Conservation (phyloP, 1,140 invertebrate genomes). For the Drosophila elegans region DNA sequence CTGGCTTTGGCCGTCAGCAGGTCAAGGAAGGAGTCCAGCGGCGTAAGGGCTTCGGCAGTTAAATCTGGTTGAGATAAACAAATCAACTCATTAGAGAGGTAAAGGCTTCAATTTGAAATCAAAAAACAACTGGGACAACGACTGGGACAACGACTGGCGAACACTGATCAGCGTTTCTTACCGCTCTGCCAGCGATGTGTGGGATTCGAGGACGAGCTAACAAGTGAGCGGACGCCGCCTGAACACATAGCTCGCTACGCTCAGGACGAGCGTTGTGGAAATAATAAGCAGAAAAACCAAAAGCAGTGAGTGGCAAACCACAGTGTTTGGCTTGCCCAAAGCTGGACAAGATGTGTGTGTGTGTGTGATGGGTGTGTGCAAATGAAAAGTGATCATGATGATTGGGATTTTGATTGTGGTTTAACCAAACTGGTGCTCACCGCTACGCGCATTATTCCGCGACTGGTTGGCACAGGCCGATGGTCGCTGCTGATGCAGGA, state of each 20-base stretch:
- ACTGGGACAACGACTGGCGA: constrained; percentile 37
- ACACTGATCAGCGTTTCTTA: constrained; percentile 55
- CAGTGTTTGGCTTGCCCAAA: constrained; percentile 60
- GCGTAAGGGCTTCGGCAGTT: constrained; percentile 90
- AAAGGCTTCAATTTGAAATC: neutral
- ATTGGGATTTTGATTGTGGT: neutral
- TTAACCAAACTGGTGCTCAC: constrained; percentile 28
- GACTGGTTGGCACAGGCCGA: constrained; percentile 42
- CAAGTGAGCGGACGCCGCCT: constrained; percentile 35
- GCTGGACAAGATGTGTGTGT: constrained; percentile 36
- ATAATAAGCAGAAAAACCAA: constrained; percentile 72
- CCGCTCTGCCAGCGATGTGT: constrained; percentile 35
- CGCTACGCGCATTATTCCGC: constrained; percentile 56
- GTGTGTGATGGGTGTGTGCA: constrained; percentile 13
- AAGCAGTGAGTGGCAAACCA: constrained; percentile 65
- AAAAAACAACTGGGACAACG: neutral
- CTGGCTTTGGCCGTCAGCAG: constrained; percentile 93
- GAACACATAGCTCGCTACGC: constrained; percentile 52
- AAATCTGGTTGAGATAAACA: constrained; percentile 86
- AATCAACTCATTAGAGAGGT: neutral
- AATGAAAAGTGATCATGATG: constrained; percentile 5
- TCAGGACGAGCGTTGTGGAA: constrained; percentile 60
- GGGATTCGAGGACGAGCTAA: constrained; percentile 27
- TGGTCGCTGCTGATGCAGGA: constrained; percentile 60
- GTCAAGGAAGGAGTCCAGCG: constrained; percentile 93